A percentile compares a stretch with the other conserved stretches of the same genome.
phyloP scores from a whole-genome alignment of 1,140 invertebrate species.

The Sycobia sp. region DNA sequence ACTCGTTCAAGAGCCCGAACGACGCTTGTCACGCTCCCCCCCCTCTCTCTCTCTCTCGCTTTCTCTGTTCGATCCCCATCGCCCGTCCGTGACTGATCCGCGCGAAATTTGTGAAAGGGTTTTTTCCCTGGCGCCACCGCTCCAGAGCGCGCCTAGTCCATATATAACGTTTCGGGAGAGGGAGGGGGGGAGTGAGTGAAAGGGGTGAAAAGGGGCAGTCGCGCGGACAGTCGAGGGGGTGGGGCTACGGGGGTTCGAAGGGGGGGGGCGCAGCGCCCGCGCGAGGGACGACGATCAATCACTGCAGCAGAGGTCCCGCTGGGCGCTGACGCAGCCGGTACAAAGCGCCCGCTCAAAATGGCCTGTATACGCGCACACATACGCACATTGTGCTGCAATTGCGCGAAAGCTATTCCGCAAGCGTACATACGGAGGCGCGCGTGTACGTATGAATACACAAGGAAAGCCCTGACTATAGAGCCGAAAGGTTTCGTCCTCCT shows the following conservation, averaged over 20 bases:
- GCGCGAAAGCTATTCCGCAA: too few species aligned
- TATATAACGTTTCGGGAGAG: neutral
- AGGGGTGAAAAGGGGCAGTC: slow-evolving; percentile 2
- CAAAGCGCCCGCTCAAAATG: neutral
- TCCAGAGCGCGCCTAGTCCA: neutral
- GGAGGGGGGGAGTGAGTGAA: neutral
- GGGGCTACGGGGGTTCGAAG: too few species aligned
- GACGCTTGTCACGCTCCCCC: neutral
- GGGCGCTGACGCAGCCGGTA: neutral
- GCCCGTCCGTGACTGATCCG: slow-evolving; percentile 46
- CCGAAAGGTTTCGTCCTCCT: too few species aligned
- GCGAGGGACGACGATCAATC: slow-evolving; percentile 57
- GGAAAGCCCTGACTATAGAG: too few species aligned
- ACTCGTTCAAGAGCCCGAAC: too few species aligned
- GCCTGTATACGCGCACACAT: too few species aligned
- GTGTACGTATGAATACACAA: too few species aligned
- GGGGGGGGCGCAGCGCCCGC: slow-evolving; percentile 39
- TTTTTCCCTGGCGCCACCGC: slow-evolving; percentile 31
- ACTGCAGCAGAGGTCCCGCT: slow-evolving; percentile 41
- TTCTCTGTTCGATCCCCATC: neutral
- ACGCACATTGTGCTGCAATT: neutral
- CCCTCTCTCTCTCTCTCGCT: neutral
- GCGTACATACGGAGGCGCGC: too few species aligned
- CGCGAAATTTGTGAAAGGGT: slow-evolving; percentile 56
- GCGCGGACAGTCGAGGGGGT: too few species aligned